These are phyloP conservation scores for Platycnemis pennipes DNA, from an alignment of 2,888 invertebrate genomes.

Conservation along the genomic window DNA sequence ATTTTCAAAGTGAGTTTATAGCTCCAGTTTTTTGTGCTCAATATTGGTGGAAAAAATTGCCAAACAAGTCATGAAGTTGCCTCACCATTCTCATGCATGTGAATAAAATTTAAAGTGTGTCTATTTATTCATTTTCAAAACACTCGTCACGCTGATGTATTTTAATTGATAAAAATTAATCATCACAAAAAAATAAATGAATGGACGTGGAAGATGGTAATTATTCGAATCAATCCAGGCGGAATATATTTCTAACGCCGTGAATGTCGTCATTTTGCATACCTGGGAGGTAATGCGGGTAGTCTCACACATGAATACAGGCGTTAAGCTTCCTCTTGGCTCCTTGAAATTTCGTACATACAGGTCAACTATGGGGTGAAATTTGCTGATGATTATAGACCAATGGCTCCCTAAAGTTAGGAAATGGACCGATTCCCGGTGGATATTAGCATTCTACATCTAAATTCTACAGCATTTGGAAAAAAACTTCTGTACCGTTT, in stretches of 20 bases:
- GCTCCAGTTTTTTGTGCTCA: not conserved
- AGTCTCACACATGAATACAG: not conserved
- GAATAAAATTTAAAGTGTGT: not conserved
- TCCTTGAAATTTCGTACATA: no score
- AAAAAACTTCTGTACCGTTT: no score
- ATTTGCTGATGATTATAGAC: no score
- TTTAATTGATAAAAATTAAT: not conserved
- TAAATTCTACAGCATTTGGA: no score
- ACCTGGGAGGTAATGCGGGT: not conserved
- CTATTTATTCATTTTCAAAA: not conserved
- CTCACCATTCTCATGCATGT: not conserved
- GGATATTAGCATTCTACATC: no score
- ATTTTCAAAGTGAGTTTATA: not conserved
- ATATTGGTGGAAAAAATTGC: not conserved
- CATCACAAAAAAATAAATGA: not conserved
- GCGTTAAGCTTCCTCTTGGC: no score
- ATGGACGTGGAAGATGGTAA: not conserved
- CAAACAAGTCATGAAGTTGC: not conserved
- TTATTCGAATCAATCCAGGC: not conserved
- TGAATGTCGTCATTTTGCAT: not conserved
- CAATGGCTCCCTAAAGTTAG: no score
- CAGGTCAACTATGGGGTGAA: no score
- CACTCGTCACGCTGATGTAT: not conserved
- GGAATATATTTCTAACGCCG: not conserved
- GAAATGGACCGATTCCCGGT: no score